Percentiles rank a stretch among this genome's conserved stretches.
Conservation (phyloP, 2,113 vertebrate genomes). For the Bothrops jararaca region DNA sequence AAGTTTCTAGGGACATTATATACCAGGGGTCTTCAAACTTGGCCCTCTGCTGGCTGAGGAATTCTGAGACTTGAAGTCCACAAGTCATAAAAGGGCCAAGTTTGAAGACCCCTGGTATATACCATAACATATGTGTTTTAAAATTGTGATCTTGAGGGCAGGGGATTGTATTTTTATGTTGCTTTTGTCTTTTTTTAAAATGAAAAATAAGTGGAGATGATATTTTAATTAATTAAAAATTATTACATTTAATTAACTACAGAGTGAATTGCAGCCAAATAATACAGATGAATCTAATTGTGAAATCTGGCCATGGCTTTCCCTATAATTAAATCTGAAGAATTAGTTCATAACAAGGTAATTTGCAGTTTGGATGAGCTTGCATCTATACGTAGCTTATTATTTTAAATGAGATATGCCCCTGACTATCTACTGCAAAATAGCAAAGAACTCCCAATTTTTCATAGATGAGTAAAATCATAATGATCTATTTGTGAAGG, state of each 20-base stretch:
- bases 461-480: conserved; percentile 5
- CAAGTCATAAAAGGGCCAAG: too few relatives aligned
- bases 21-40: not conserved
- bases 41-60: too few relatives aligned
- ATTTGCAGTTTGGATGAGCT: conserved; percentile 6
- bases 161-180: not conserved
- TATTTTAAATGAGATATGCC: conserved; percentile 11
- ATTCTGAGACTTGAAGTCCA: too few relatives aligned
- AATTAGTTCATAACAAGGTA: conserved; percentile 3
- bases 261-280: not conserved
- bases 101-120: not conserved
- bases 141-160: not conserved
- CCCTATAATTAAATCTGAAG: not conserved
- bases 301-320: not conserved
- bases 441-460: conserved; percentile 1
- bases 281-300: not conserved
- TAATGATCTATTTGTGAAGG: not conserved
- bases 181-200: not conserved
- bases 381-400: not conserved
- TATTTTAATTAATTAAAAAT: not conserved
- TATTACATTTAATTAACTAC: not conserved
- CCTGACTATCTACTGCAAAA: conserved; percentile 1
- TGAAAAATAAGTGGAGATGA: not conserved
- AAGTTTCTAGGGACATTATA: not conserved
- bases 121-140: not conserved